Evolutionary conservation across 1,140 invertebrate species (phyloP), one percentile per base, ranked within the genome.

Genomic region (Diploscapter pachys): DNA sequence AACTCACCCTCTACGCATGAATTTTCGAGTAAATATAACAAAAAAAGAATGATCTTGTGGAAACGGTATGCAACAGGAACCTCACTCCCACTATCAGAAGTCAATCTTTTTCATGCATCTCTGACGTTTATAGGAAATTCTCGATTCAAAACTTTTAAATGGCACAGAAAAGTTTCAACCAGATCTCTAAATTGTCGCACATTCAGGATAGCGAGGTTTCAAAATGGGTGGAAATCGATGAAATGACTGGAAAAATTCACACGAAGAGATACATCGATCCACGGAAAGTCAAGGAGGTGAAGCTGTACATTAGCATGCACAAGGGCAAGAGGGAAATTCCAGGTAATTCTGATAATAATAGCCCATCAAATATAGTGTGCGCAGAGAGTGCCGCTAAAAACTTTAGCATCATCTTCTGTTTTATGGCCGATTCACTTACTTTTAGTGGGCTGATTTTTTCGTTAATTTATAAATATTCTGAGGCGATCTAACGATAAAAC

Each of bases 271-370:
- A 64, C 4, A n/a, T 74, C 4, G 54, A 64, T 11, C 65, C 73
- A 53, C 59, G 57, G 4, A 56, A 11, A 56, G 57, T 69, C 11
- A 68, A 74, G 48, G 56, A 69, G 50, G 70, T 74, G 8, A 63
- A 65, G 63, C 53, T 74, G 13, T 59, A 69, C 31, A 74, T 74
- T 13, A 69, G 65, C 8, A 74, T 74, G 73, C 61, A 67, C 52
- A 74, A 74, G 59, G 73, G 73, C 49, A 74, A 74, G 51, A 65
- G 73, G 6, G 73, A 74, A 69, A 62, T 74, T 6, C 73, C 73
- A 2, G 66, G 66, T 68, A 8, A 54, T 52, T 11, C 31, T 59
- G 66, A 31, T 59, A 11, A 11, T 59, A 11, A 59, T 11, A 59
- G 57, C 9, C 9, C 2, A 59, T 31, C 57, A 59, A 11, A 59